Evolutionary conservation across 2,797 vertebrate genomes (phyloP), one percentile per base, ranked within the genome.

Genomic region (Martes flavigula): DNA sequence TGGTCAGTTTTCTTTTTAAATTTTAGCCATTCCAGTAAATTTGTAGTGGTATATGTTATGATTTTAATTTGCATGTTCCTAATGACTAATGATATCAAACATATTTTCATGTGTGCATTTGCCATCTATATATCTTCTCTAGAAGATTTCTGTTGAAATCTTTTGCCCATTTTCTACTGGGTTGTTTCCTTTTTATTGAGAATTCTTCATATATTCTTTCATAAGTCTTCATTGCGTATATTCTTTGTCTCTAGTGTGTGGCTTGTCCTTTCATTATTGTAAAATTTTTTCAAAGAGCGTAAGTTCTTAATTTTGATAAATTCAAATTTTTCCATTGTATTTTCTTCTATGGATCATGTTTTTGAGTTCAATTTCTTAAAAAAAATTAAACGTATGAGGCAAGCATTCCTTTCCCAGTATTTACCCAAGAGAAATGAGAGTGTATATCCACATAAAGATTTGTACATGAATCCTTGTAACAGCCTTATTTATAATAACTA

Each of bases 341-440:
- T 46, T 46, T 46, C 14, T 75, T 9, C 46, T 46, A 75, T 18
- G 27, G 27, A 32, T 75, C 27, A 30, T 75, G 40, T 75, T 75
- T 75, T 75, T 32, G 43, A 68, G 62, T n/a, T 68, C 25, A 78
- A 23, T 43, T 75, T 60, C 60, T 84, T 95, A 70, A 85, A 96
- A 56, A 82, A 94, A 82, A 6, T 35, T 87, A 85, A 89, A 48
- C 40, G 48, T n/a, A 48, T 46, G 38, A 43, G 92, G 13, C 21
- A 79, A 48, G 7, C 14, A 90, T 93, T 81, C 46, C 7, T 46
- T 84, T 90, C 30, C 82, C 87, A 90, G n/a, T 68, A 73, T 92
- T 96, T 92, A 51, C 9, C 75, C 43, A 72, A 94, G 32, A 87
- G 35, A 81, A 92, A 88, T 77, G 38, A 82, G 90, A 81, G 51